These are phyloP conservation scores for Micromys minutus DNA, from an alignment of 2,113 vertebrate genomes.

Conservation along the genomic window DNA sequence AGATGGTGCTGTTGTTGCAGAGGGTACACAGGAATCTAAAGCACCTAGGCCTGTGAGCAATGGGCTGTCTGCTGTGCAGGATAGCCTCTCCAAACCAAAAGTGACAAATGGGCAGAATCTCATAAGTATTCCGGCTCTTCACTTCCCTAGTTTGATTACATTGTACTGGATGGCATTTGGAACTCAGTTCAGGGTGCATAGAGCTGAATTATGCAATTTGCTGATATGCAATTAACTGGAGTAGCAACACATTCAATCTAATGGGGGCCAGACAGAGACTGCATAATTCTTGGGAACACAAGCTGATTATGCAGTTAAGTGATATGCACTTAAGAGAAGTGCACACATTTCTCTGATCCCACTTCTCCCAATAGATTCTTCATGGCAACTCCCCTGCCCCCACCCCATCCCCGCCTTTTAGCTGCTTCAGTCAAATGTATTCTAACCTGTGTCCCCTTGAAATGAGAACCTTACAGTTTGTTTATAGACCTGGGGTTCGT, in stretches of 20 bases:
- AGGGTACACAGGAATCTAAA: neutral
- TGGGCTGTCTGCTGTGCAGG: neutral
- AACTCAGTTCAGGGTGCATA: slow-evolving; percentile 67
- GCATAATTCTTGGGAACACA: slow-evolving; percentile 74
- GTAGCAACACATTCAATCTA: slow-evolving; percentile 76
- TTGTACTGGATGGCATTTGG: slow-evolving; percentile 70
- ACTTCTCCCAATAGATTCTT: slow-evolving; percentile 64
- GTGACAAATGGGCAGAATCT: slow-evolving; percentile 67
- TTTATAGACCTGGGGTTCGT: slow-evolving; percentile 45
- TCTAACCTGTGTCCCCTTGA: slow-evolving; percentile 56
- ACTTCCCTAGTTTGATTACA: slow-evolving; percentile 71
- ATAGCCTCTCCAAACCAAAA: slow-evolving; percentile 38
- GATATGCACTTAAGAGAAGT: slow-evolving; percentile 77
- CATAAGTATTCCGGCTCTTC: slow-evolving; percentile 67
- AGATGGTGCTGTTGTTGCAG: neutral
- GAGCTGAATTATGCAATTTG: slow-evolving; percentile 74
- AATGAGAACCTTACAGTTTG: slow-evolving; percentile 16
- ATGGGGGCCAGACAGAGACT: slow-evolving; percentile 75
- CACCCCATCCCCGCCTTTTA: neutral
- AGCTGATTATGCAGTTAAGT: slow-evolving; percentile 77
- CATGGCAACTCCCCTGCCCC: slow-evolving; percentile 2
- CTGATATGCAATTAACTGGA: slow-evolving; percentile 76
- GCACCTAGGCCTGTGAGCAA: neutral
- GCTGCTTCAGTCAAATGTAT: slow-evolving; percentile 60
- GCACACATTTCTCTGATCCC: slow-evolving; percentile 64